phyloP scores from a whole-genome alignment of 1,140 invertebrate species.

The Gryllus bimaculatus region DNA sequence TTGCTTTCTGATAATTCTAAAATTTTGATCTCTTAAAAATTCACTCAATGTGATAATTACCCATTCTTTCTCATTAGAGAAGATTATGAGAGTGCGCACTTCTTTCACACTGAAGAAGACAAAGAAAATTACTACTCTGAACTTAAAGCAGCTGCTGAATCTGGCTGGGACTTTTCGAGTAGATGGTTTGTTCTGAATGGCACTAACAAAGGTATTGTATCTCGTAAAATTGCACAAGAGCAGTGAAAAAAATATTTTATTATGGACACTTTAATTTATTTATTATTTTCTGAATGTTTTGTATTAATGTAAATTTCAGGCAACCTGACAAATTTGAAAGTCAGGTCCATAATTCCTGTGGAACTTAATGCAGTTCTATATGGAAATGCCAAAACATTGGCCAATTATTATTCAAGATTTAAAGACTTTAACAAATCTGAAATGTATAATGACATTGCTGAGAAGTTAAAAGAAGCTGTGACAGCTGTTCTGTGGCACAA shows the following conservation, averaged over 20 bases:
- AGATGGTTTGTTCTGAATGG: conserved; percentile 61
- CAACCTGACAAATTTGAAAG: conserved; percentile 46
- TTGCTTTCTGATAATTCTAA: too few relatives aligned
- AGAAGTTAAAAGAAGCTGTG: conserved; percentile 45
- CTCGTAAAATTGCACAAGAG: not conserved
- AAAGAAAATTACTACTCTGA: conserved; percentile 37
- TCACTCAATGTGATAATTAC: not conserved
- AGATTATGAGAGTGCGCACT: conserved; percentile 9
- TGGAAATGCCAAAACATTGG: conserved; percentile 47
- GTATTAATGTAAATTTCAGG: conserved; percentile 12
- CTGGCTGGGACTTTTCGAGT: conserved; percentile 79
- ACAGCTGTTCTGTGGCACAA: conserved; percentile 60
- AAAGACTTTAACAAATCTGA: conserved; percentile 36
- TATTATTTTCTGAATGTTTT: not conserved
- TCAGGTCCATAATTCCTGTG: conserved; percentile 64
- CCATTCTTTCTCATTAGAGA: conserved; percentile 8
- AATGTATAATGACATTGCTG: conserved; percentile 36
- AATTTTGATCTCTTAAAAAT: too few relatives aligned
- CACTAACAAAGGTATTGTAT: conserved; percentile 30
- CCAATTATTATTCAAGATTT: conserved; percentile 37
- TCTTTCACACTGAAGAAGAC: conserved; percentile 17
- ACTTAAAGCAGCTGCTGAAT: conserved; percentile 70
- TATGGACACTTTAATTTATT: not conserved
- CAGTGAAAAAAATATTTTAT: not conserved
- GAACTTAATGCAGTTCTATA: conserved; percentile 77